Evolutionary conservation across 2,888 invertebrate species (phyloP).

Genomic region (Caenorhabditis macrosperma): DNA sequence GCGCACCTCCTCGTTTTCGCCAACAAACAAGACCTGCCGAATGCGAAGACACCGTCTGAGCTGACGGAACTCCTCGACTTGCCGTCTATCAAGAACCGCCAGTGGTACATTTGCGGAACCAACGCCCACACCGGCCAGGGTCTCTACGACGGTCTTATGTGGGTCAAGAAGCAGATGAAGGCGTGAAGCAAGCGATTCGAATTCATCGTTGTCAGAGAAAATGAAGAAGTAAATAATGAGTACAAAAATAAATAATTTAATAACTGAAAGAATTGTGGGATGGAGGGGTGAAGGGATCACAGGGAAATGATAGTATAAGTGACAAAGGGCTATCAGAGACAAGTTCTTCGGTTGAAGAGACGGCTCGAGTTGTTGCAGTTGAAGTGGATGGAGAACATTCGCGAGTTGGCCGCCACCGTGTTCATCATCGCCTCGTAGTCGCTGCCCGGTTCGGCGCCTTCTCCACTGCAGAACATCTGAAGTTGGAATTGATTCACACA

Average conservation of each 20-base stretch:
- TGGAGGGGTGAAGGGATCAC: constrained; percentile 12
- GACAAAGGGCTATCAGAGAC: constrained; percentile 58
- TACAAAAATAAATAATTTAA: constrained; percentile 22
- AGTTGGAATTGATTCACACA: not conserved
- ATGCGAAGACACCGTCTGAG: constrained; percentile 30
- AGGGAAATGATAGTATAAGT: too few species aligned
- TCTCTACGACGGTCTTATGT: constrained; percentile 49
- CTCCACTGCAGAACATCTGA: constrained; percentile 65
- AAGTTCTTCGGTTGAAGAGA: constrained; percentile 60
- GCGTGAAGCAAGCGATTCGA: constrained; percentile 9
- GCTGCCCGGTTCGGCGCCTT: constrained; percentile 61
- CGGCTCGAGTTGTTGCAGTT: constrained; percentile 64
- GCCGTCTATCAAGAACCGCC: constrained; percentile 34
- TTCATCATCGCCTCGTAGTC: constrained; percentile 71
- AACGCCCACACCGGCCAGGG: constrained; percentile 55
- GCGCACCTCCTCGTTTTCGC: constrained; percentile 56
- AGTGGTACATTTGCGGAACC: constrained; percentile 53
- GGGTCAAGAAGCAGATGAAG: constrained; percentile 54
- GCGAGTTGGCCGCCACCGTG: constrained; percentile 61
- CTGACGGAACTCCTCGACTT: constrained; percentile 39
- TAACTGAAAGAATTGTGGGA: not conserved
- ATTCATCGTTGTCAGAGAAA: not conserved
- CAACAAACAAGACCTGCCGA: constrained; percentile 56
- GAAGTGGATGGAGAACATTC: constrained; percentile 64
- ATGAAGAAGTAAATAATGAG: constrained; percentile 10